phyloP scores from a whole-genome alignment of 2,113 vertebrate genomes.

The Condylura cristata region DNA sequence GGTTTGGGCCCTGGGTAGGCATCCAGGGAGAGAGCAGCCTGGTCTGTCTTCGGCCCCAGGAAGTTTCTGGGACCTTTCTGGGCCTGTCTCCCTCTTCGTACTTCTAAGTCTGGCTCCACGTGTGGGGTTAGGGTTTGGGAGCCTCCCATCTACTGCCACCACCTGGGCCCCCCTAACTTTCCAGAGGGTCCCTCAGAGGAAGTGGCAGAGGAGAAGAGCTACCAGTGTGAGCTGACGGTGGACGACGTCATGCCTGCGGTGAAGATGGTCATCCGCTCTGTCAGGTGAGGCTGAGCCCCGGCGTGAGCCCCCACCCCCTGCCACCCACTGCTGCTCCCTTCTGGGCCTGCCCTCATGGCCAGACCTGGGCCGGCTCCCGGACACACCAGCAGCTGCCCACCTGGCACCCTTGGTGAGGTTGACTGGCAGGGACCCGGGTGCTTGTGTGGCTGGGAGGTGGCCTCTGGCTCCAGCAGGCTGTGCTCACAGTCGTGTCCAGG shows the following conservation, averaged over 20 bases:
- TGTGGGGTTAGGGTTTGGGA: neutral
- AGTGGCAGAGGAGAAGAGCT: conserved; percentile 92
- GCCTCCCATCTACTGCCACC: neutral
- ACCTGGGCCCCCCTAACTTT: conserved; percentile 48
- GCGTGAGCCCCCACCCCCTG: neutral
- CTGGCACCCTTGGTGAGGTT: neutral
- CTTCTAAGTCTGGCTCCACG: neutral
- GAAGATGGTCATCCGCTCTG: conserved; percentile 94
- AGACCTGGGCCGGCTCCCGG: conserved; percentile 45
- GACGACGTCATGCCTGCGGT: conserved; percentile 95
- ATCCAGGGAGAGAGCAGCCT: neutral
- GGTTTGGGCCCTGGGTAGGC: neutral
- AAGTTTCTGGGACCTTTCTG: neutral
- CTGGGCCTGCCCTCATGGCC: conserved; percentile 33
- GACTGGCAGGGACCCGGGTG: neutral
- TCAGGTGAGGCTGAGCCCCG: conserved; percentile 88
- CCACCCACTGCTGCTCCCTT: neutral
- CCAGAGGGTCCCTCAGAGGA: conserved; percentile 92
- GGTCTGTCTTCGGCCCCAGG: neutral
- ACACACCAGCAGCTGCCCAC: conserved; percentile 48
- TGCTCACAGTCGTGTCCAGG: neutral
- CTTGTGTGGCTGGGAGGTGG: neutral
- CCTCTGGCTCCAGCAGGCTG: conserved; percentile 18
- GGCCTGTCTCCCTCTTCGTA: neutral
- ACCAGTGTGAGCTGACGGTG: conserved; percentile 92